phyloP scores from a whole-genome alignment of 2,797 vertebrate species.

The Cuniculus paca region DNA sequence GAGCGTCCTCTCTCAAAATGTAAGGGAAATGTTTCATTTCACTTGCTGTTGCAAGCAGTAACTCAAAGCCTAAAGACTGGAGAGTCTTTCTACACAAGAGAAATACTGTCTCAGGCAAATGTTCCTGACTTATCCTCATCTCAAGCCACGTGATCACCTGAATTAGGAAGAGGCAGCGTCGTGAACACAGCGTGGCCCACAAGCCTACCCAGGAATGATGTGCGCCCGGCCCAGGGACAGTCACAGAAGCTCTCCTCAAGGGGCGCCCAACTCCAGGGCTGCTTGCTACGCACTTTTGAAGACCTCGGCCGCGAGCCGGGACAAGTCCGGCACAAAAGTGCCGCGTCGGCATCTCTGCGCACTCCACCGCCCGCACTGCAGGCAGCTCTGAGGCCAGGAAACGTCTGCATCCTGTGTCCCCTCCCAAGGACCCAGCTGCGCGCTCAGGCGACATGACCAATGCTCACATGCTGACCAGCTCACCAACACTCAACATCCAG shows the following conservation, averaged over 20 bases:
- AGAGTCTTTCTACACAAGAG: not conserved
- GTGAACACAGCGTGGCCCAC: not conserved
- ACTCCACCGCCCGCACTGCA: not conserved
- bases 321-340: not conserved
- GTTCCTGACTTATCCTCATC: not conserved
- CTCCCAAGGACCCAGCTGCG: not conserved
- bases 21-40: not conserved
- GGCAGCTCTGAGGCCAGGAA: not conserved
- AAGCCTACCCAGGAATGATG: not conserved
- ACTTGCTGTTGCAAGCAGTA: not conserved
- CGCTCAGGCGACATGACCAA: not conserved
- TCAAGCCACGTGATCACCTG: not conserved
- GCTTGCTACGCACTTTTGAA: not conserved
- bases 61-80: not conserved
- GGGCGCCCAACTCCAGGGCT: not conserved
- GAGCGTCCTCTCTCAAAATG: not conserved
- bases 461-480: not conserved
- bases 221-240: not conserved
- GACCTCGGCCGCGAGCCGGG: not conserved
- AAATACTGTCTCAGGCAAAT: not conserved
- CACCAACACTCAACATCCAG: not conserved
- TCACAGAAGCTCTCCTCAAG: not conserved
- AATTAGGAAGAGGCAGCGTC: not conserved
- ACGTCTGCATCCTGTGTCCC: not conserved
- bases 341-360: not conserved